Evolutionary conservation across 2,113 vertebrate species (phyloP).

Genomic region (Myrmecophaga tridactyla): DNA sequence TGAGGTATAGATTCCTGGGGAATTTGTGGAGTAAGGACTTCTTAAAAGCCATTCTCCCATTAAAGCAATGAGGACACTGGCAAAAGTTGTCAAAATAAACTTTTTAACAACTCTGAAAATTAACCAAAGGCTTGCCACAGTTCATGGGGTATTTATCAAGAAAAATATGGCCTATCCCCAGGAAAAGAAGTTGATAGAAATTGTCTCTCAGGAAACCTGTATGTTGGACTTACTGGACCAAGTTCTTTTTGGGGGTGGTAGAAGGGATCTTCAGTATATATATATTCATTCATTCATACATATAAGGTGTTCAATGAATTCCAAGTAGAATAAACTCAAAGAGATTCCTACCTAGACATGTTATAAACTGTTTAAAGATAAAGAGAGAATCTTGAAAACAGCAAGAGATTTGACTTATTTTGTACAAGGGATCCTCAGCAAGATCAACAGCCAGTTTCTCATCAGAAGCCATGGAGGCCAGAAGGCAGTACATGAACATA

Average conservation of each 20-base stretch:
- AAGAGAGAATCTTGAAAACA: neutral
- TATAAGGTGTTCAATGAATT: too few relatives aligned
- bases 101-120: neutral
- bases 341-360: neutral
- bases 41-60: neutral
- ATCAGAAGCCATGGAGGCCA: neutral
- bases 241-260: neutral
- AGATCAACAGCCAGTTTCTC: slow-evolving; percentile 1
- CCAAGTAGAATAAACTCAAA: neutral
- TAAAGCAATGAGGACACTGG: neutral
- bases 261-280: too few relatives aligned
- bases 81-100: neutral
- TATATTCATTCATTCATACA: too few relatives aligned
- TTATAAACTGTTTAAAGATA: neutral
- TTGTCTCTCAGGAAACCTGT: neutral
- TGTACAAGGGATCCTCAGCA: neutral
- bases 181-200: neutral
- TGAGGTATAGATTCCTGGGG: neutral
- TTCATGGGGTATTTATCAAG: neutral
- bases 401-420: neutral
- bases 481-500: neutral
- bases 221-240: neutral
- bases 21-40: neutral
- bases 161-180: neutral
- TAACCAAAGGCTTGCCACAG: neutral